Percentiles rank a stretch among this genome's conserved stretches.
Evolutionary conservation across 2,113 vertebrate genomes (phyloP).

Genomic region (Ranitomeya variabilis): DNA sequence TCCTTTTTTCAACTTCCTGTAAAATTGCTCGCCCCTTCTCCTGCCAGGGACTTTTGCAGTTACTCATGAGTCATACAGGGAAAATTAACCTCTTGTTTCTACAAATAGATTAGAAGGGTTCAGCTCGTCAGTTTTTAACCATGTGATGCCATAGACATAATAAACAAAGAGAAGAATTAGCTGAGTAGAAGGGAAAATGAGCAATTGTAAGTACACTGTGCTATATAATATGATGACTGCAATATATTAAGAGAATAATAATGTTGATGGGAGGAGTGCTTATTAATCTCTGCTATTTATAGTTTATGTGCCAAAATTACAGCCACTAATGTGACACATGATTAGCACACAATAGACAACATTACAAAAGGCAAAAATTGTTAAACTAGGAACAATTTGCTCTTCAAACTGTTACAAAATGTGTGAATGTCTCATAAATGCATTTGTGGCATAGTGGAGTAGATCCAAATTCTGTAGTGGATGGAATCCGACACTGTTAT

Average conservation of each 20-base stretch:
- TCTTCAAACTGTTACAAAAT: constrained; percentile 24
- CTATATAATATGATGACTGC: no score
- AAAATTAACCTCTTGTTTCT: no score
- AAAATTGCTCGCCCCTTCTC: no score
- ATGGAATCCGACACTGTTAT: constrained; percentile 54
- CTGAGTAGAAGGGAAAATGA: no score
- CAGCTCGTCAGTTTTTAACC: no score
- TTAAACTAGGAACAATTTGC: neutral
- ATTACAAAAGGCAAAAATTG: neutral
- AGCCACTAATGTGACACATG: neutral
- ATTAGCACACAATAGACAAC: neutral
- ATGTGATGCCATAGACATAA: no score
- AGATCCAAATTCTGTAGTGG: constrained; percentile 37
- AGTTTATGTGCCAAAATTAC: neutral
- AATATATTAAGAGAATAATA: neutral
- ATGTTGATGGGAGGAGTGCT: neutral
- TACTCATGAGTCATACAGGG: no score
- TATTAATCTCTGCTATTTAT: neutral
- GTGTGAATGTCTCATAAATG: constrained; percentile 50
- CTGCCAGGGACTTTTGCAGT: no score
- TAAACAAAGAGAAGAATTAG: no score
- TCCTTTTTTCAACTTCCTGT: no score
- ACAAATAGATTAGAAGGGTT: no score
- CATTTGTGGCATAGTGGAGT: constrained; percentile 50
- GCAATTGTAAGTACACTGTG: no score